Evolutionary conservation across 2,888 invertebrate species (phyloP).

Genomic region (Copidosoma aretas): DNA sequence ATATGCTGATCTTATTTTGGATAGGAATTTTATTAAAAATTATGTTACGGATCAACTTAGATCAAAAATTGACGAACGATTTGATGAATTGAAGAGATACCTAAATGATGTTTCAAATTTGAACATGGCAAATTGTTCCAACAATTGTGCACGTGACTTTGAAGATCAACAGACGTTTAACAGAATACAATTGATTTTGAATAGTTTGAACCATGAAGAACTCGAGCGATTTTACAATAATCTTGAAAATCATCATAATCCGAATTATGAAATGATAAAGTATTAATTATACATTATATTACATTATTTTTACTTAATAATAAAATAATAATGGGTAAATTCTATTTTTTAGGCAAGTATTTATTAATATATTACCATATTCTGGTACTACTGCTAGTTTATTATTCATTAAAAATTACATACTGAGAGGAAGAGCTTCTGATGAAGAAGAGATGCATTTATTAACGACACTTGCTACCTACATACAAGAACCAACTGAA

Average conservation of each 20-base stretch:
- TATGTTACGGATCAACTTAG: neutral
- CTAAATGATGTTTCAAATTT: neutral
- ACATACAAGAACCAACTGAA: neutral
- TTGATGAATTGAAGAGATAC: neutral
- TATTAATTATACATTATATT: neutral
- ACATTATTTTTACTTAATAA: neutral
- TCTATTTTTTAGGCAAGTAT: neutral
- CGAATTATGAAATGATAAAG: neutral
- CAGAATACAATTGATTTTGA: neutral
- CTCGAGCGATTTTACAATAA: neutral
- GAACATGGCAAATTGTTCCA: neutral
- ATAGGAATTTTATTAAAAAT: neutral
- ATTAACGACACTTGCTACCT: neutral
- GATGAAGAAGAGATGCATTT: neutral
- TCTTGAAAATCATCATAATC: neutral
- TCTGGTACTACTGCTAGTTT: neutral
- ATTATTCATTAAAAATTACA: neutral
- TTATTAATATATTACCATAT: neutral
- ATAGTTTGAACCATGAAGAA: neutral
- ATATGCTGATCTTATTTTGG: neutral
- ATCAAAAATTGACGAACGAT: neutral
- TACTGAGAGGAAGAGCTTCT: neutral
- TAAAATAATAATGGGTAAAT: neutral
- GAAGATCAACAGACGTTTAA: neutral
- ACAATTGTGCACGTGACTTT: too few relatives aligned